Base-by-base conservation (phyloP, 2,888 invertebrate genomes). In the Falcaria lacertinaria region DNA sequence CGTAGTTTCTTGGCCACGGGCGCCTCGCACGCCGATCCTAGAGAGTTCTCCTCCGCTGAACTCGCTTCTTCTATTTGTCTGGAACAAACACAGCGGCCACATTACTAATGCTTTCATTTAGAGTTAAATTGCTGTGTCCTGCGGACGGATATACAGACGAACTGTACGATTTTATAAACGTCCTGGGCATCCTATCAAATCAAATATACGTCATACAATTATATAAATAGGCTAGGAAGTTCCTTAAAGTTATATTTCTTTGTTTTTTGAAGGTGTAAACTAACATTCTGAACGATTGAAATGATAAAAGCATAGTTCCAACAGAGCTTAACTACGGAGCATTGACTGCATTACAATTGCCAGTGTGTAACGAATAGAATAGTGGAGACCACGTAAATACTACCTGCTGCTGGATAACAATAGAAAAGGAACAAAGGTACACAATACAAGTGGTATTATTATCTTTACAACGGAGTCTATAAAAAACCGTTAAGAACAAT, bases 11-110 rank as follows among this genome's bases (percentile, higher is more conserved):
- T 90, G 54, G 80, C 77, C 59, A 74, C 69, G 41, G 84, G 82
- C 60, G 79, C 75, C 61, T 69, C 71, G 52, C 57, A 78, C 81
- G 52, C 86, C 40, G 66, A 52, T 11, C 84, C 90, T 65, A 90
- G 77, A 41, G 90, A 91, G 76, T 86, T 90, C 75, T 91, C 91
- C 69, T 90, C 89, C 48, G 88, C 80, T 52, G 90, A 90, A 72
- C 90, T 89, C 50, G 85, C 90, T 59, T 89, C 90, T 64, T 89
- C 89, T 67, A 88, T 73, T 80, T 75, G 81, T 69, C 90, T 90
- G 78, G 15, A 54, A 43, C 46, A 50, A 54, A 43, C 39, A n/a
- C n/a, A n/a, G n/a, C n/a, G n/a, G n/a, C n/a, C n/a, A n/a, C n/a
- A n/a, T n/a, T n/a, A n/a, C n/a, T n/a, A n/a, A n/a, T n/a, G n/a